Conservation (phyloP, 37 sponge, comb jelly and placozoan species). For the Tethya wilhelma region DNA sequence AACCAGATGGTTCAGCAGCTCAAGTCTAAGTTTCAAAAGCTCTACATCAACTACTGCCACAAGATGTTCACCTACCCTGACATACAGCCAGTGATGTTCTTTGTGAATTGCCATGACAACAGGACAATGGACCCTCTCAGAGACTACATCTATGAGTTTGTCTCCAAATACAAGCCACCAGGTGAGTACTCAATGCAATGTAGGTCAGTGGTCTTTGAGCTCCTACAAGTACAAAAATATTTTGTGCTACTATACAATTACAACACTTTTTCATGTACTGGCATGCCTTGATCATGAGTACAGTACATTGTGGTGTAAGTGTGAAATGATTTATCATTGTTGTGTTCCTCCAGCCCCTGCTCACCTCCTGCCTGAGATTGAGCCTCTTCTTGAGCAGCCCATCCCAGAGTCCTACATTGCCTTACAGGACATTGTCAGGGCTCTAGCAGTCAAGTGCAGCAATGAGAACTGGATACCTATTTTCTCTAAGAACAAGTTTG, state of each 20-base stretch:
- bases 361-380: background rate
- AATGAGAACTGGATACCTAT: conserved; percentile 50
- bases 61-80: conserved; percentile 29
- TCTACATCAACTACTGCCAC: conserved; percentile 36
- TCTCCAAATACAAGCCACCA: conserved; percentile 35
- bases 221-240: background rate
- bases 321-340: too few species aligned
- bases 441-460: conserved; percentile 29
- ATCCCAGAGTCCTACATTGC: conserved; percentile 74
- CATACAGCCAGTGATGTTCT: conserved; percentile 6
- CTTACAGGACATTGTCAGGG: conserved; percentile 59
- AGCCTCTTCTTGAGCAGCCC: conserved; percentile 54
- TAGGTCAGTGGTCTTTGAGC: background rate
- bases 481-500: conserved; percentile 45
- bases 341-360: conserved; percentile 1
- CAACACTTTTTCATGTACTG: background rate
- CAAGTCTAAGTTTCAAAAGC: conserved; percentile 22
- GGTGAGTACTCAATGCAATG: too few species aligned
- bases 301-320: too few species aligned
- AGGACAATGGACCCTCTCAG: conserved; percentile 48
- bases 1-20: conserved; percentile 12
- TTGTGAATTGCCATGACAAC: conserved; percentile 49
- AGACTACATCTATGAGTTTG: conserved; percentile 66
- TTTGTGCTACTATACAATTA: background rate
- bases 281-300: too few species aligned